Conservation (phyloP, 2,797 vertebrate species). For the Poecile montanus region DNA sequence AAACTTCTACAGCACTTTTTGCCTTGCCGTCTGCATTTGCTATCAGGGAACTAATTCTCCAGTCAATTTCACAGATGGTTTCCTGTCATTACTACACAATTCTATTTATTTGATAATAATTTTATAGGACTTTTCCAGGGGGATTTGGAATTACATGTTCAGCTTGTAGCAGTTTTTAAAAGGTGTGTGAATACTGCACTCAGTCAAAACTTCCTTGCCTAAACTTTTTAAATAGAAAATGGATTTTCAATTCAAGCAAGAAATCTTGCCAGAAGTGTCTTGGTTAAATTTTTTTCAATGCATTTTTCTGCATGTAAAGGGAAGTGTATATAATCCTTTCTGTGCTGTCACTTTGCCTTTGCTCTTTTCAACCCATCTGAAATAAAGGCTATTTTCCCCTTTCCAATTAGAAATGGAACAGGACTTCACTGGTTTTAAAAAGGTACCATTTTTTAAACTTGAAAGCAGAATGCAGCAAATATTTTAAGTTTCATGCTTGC, state of each 20-base stretch:
- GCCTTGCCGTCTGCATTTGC: slow-evolving; percentile 7
- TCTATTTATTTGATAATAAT: slow-evolving; percentile 68
- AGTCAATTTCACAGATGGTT: slow-evolving; percentile 65
- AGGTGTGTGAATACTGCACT: not conserved
- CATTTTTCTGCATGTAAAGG: not conserved
- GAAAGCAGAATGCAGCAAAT: not conserved
- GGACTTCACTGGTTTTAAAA: not conserved
- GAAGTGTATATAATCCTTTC: not conserved
- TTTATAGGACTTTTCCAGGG: slow-evolving; percentile 50
- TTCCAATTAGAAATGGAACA: not conserved
- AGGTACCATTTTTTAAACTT: not conserved
- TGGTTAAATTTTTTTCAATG: slow-evolving; percentile 14
- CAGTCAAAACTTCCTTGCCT: slow-evolving; percentile 25
- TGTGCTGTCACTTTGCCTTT: slow-evolving; percentile 28
- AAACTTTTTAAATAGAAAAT: slow-evolving; percentile 42
- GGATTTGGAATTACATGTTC: slow-evolving; percentile 38
- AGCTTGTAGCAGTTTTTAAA: slow-evolving; percentile 34
- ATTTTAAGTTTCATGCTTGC: not conserved
- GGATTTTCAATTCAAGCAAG: slow-evolving; percentile 30
- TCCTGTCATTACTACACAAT: slow-evolving; percentile 63
- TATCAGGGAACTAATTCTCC: slow-evolving; percentile 51
- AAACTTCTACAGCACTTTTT: slow-evolving; percentile 35
- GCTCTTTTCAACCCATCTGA: slow-evolving; percentile 7
- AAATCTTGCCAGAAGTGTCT: slow-evolving; percentile 4
- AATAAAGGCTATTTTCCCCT: not conserved